Evolutionary conservation across 2,113 vertebrate genomes (phyloP).

Genomic region (Origma solitaria): DNA sequence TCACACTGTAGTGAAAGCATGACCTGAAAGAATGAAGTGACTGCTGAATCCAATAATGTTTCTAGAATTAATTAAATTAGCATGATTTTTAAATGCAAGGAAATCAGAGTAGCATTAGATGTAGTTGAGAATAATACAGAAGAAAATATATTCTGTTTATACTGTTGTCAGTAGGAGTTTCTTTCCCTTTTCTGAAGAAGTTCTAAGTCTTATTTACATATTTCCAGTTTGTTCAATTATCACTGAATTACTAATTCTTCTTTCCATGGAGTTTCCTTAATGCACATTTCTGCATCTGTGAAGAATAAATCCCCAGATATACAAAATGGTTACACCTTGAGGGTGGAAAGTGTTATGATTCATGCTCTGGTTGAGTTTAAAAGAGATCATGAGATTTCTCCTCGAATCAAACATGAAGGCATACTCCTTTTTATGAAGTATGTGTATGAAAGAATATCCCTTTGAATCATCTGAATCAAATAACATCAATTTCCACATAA

Average conservation of each 20-base stretch:
- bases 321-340: background rate
- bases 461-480: background rate
- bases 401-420: background rate
- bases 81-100: background rate
- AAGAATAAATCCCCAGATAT: background rate
- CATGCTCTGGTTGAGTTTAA: background rate
- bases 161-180: background rate
- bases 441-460: background rate
- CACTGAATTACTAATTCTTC: background rate
- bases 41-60: background rate
- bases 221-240: background rate
- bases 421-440: background rate
- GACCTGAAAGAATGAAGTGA: conserved; percentile 51
- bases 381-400: background rate
- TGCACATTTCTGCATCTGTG: background rate
- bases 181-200: background rate
- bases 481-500: background rate
- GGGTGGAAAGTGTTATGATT: background rate
- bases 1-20: conserved; percentile 56
- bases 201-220: background rate
- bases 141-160: background rate
- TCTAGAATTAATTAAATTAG: background rate
- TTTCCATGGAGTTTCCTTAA: background rate
- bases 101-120: background rate
- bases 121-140: background rate